Evolutionary conservation across 2,888 invertebrate genomes (phyloP), one percentile per base, ranked within the genome.

Genomic region (Stegophylla sp.): DNA sequence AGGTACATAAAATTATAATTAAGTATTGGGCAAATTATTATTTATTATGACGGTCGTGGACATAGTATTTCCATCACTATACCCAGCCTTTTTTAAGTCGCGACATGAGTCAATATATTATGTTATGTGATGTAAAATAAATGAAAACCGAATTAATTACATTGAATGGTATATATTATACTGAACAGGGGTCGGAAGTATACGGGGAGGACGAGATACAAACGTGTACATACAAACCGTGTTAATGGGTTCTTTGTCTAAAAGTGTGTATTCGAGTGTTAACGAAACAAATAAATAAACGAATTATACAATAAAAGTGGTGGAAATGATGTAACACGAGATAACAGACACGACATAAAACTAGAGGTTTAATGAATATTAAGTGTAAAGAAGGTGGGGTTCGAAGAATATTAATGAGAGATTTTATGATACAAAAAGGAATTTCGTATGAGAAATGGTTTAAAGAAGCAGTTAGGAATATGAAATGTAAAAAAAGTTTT

Each of bases 241-340:
- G 77, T 79, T 79, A 48, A 79, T 79, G 69, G 79, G 69, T 34
- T 61, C 71, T 69, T 71, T 71, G 79, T 79, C n/a, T 63, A 17
- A 51, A 48, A 77, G 67, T 23, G 77, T 77, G 56, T n/a, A n/a
- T 20, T 77, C 67, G 45, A 71, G 79, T 71, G 79, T 79, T 71
- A 71, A 76, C 75, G 41, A 53, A 79, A 79, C 61, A 26, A 79
- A 79, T 79, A 79, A 79, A 79, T 71, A 79, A 79, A 71, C 79
- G 77, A 77, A 79, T 79, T 79, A 79, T 61, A 79, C 67, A 79
- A 76, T 76, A 76, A 76, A 76, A 76, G 41, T 61, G 79, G 71
- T 71, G 69, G 71, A 69, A 69, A 76, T 43, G 79, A 79, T 79
- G 61, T 79, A 41, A 51, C 26, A 20, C n/a, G 23, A 71, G 79